These are phyloP conservation scores for Pseudocheirus occidentalis DNA, from an alignment of 2,797 vertebrate species.

Conservation along the genomic window DNA sequence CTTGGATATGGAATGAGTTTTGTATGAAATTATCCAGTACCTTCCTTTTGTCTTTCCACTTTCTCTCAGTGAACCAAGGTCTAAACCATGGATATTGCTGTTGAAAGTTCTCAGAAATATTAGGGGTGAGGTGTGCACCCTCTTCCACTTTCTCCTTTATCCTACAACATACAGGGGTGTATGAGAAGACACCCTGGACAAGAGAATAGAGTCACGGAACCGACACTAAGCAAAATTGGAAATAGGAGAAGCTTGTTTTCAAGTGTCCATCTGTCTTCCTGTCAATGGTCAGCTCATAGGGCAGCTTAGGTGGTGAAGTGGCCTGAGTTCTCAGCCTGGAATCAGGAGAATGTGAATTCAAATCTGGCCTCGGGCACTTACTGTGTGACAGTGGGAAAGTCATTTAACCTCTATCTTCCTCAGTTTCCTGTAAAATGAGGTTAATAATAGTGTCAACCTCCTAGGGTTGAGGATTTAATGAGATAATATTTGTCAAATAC, in stretches of 20 bases:
- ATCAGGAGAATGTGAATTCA: not conserved
- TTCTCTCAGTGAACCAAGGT: conserved; percentile 62
- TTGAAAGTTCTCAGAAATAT: not conserved
- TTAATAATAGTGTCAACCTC: not conserved
- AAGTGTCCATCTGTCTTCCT: not conserved
- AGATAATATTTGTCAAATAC: not conserved
- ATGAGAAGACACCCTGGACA: not conserved
- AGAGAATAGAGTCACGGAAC: not conserved
- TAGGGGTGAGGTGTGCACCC: not conserved
- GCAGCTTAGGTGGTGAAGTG: not conserved
- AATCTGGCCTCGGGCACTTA: not conserved
- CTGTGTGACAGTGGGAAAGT: not conserved
- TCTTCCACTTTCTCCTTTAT: not conserved
- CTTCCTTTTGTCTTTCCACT: conserved; percentile 29
- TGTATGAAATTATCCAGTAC: conserved; percentile 33
- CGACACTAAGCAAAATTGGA: not conserved
- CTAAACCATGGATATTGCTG: not conserved
- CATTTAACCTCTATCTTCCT: not conserved
- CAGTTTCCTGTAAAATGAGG: not conserved
- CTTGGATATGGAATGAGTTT: conserved; percentile 38
- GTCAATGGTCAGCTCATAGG: not conserved
- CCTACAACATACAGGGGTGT: not conserved
- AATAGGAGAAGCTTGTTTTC: not conserved
- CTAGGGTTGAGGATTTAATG: not conserved
- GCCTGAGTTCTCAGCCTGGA: not conserved